These are phyloP conservation scores for Heliothis virescens DNA, from an alignment of 1,140 invertebrate species.

Conservation along the genomic window DNA sequence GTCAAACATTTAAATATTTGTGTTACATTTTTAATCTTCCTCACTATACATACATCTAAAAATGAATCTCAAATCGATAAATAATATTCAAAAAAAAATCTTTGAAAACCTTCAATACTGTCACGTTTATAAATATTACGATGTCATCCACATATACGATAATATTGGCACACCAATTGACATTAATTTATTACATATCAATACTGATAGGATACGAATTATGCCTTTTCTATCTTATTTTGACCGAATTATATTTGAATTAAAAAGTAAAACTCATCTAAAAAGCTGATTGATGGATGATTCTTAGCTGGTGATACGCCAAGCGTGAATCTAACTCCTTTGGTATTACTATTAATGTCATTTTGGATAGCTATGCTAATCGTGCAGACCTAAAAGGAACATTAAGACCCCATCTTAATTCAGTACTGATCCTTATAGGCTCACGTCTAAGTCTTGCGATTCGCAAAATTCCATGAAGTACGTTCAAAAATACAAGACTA, in stretches of 20 bases:
- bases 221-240: constrained; percentile 1
- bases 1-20: constrained; percentile 44
- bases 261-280: neutral
- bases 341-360: constrained; percentile 30
- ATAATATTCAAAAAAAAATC: constrained; percentile 43
- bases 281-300: constrained; percentile 19
- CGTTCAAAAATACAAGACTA: constrained; percentile 30
- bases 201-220: constrained; percentile 24
- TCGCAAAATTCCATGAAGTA: neutral
- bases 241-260: constrained; percentile 1
- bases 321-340: constrained; percentile 13
- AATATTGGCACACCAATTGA: constrained; percentile 46
- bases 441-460: constrained; percentile 11
- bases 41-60: constrained; percentile 13
- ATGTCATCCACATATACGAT: constrained; percentile 8
- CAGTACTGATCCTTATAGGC: constrained; percentile 35
- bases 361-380: constrained; percentile 26
- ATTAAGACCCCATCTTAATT: constrained; percentile 8
- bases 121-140: constrained; percentile 22
- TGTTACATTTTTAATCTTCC: constrained; percentile 55
- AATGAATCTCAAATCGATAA: constrained; percentile 27
- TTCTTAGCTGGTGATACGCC: neutral
- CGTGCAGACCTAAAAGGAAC: constrained; percentile 31
- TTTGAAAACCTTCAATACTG: constrained; percentile 44
- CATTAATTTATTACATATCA: constrained; percentile 1